These are phyloP conservation scores for Smittia sp. DNA, from an alignment of 2,888 invertebrate species.

Conservation along the genomic window DNA sequence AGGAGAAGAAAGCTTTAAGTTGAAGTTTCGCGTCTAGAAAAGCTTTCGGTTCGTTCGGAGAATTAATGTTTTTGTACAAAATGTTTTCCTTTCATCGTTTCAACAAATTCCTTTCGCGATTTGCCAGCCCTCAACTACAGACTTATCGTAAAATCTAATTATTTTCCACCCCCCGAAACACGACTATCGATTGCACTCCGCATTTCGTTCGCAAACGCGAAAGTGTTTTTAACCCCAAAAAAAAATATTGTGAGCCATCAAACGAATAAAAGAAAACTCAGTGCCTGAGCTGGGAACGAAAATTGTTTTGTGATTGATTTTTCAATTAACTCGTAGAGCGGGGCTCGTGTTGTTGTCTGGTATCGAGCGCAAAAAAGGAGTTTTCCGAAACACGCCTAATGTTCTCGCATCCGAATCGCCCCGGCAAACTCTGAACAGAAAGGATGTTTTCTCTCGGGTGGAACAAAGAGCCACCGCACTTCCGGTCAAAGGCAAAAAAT, in stretches of 20 bases:
- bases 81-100: neutral
- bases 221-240: slow-evolving; percentile 22
- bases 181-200: slow-evolving; percentile 4
- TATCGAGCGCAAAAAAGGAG: too few species aligned
- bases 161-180: neutral
- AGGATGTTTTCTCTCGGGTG: too few species aligned
- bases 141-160: slow-evolving; percentile 12
- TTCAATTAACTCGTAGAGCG: slow-evolving; percentile 32
- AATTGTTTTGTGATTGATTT: slow-evolving; percentile 40
- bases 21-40: too few species aligned
- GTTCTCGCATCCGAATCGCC: too few species aligned
- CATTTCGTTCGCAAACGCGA: neutral
- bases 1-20: too few species aligned
- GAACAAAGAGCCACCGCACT: neutral
- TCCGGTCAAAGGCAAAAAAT: neutral
- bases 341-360: neutral
- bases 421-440: too few species aligned
- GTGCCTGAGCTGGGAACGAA: slow-evolving; percentile 13
- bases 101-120: neutral
- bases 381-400: too few species aligned
- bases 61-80: slow-evolving; percentile 4
- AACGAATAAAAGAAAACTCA: neutral
- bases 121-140: neutral
- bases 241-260: too few species aligned
- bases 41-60: neutral